Conservation (phyloP, 2,888 invertebrate genomes). For the Athalia circularis region DNA sequence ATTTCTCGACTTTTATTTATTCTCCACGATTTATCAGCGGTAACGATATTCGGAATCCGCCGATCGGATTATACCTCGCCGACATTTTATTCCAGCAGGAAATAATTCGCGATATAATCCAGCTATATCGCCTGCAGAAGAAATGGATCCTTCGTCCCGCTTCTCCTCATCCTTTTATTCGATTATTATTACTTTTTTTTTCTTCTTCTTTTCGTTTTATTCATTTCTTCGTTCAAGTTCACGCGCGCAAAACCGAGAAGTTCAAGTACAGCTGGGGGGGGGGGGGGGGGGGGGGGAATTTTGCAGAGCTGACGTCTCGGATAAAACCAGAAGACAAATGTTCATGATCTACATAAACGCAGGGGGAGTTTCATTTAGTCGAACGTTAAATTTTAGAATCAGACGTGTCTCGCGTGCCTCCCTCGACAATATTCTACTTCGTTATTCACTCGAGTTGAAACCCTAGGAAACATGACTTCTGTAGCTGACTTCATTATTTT, state of each 20-base stretch:
- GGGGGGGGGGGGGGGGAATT: not conserved
- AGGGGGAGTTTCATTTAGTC: slow-evolving; percentile 29
- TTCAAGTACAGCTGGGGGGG: no score
- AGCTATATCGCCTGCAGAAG: no score
- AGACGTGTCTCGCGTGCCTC: slow-evolving; percentile 4
- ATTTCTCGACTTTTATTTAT: no score
- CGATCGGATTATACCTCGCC: no score
- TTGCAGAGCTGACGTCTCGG: not conserved
- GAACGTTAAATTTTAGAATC: slow-evolving; percentile 29
- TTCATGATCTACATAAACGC: slow-evolving; percentile 8
- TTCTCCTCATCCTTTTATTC: no score
- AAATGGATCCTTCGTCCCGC: no score
- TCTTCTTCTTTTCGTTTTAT: not conserved
- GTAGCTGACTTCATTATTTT: no score
- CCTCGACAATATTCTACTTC: not conserved
- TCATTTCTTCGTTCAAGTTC: not conserved
- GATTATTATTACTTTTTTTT: not conserved
- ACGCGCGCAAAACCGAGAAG: no score
- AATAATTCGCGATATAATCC: no score
- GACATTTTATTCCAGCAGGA: no score
- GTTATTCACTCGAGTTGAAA: slow-evolving; percentile 8
- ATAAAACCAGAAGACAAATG: not conserved
- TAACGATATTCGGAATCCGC: no score
- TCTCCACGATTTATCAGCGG: no score
- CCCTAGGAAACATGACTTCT: not conserved